These are phyloP conservation scores for Porites lutea DNA, from an alignment of 64 coral and sea anemone species.

Conservation along the genomic window DNA sequence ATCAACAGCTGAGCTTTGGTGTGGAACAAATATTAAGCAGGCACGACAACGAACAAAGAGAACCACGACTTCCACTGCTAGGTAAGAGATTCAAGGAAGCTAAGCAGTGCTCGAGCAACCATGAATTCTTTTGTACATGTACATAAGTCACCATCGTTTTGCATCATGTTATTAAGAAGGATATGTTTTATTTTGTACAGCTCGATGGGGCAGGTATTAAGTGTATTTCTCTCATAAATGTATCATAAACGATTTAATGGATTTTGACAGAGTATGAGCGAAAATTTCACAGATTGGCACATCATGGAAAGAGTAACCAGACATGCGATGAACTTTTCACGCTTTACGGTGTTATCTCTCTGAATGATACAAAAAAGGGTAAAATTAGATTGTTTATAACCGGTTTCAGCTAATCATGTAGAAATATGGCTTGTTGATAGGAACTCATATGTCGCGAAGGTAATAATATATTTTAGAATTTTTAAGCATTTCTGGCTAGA, in stretches of 20 bases:
- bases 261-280: neutral
- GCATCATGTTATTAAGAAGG: neutral
- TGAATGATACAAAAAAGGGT: slow-evolving; percentile 5
- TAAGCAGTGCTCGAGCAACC: neutral
- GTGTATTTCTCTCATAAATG: slow-evolving; percentile 14
- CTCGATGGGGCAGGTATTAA: slow-evolving; percentile 12
- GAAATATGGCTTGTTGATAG: neutral
- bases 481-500: too few relatives aligned
- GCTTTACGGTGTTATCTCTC: slow-evolving; percentile 28
- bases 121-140: too few relatives aligned
- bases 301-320: neutral
- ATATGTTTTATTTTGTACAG: slow-evolving; percentile 19
- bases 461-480: neutral
- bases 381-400: slow-evolving; percentile 31
- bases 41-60: slow-evolving; percentile 28
- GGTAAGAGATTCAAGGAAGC: slow-evolving; percentile 4
- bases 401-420: neutral
- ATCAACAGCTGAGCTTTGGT: slow-evolving; percentile 46
- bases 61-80: slow-evolving; percentile 19
- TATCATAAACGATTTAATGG: slow-evolving; percentile 14
- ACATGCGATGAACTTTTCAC: slow-evolving; percentile 28
- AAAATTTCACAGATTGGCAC: neutral
- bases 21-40: slow-evolving; percentile 32
- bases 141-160: neutral
- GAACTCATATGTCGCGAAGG: neutral